Conservation (phyloP, 2,888 invertebrate genomes). For the Dolichopus griseipennis region DNA sequence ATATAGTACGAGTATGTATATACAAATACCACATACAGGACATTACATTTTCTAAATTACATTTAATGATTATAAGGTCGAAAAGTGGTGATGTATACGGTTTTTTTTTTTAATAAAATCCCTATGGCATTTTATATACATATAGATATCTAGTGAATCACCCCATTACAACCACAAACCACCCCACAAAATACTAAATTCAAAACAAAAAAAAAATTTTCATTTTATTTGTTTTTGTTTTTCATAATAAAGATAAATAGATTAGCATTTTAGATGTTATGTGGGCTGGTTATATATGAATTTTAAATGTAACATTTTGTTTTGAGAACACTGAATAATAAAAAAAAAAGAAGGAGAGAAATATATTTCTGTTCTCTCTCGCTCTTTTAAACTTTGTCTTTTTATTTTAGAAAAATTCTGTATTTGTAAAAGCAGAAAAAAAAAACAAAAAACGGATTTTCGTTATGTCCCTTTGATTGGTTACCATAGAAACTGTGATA, state of each 20-base stretch:
- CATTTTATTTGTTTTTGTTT: neutral
- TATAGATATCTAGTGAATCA: neutral
- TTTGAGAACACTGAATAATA: too few species aligned
- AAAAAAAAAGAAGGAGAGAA: too few species aligned
- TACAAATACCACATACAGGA: neutral
- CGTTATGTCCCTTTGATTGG: constrained; percentile 20
- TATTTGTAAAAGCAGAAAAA: constrained; percentile 2
- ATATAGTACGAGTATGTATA: neutral
- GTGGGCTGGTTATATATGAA: neutral
- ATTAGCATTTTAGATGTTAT: constrained; percentile 1
- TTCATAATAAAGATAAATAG: neutral
- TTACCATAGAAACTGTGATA: constrained; percentile 18
- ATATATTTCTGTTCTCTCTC: neutral
- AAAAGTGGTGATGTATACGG: neutral
- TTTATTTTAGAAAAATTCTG: neutral
- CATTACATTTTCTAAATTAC: neutral
- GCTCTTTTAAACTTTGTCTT: neutral
- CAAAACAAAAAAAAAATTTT: neutral
- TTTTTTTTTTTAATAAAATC: neutral
- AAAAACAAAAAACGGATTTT: constrained; percentile 16
- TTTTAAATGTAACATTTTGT: too few species aligned
- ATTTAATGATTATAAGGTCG: neutral
- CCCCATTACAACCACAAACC: neutral
- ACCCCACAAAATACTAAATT: too few species aligned
- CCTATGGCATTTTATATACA: neutral